phyloP scores from a whole-genome alignment of 2,113 vertebrate genomes.

The Sitta europaea region DNA sequence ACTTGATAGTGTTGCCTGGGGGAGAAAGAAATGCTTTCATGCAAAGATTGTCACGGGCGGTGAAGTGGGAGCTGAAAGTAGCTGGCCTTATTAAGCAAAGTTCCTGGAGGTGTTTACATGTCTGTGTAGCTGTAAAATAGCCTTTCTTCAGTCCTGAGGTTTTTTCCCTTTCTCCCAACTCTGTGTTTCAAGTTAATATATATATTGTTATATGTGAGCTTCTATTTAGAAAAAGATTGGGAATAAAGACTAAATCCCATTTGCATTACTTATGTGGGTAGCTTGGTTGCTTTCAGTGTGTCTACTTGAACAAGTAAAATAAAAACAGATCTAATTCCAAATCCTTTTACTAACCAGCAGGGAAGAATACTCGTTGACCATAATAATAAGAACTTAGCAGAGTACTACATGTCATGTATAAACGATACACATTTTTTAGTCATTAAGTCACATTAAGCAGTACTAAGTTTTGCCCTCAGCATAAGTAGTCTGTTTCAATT shows the following conservation, averaged over 20 bases:
- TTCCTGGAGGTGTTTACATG: constrained; percentile 30
- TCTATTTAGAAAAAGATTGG: not conserved
- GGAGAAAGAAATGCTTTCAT: constrained; percentile 17
- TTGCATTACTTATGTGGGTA: not conserved
- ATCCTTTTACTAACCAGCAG: constrained; percentile 1
- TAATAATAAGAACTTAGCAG: constrained; percentile 10
- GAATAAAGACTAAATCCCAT: not conserved
- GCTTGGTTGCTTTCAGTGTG: not conserved
- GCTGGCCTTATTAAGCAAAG: constrained; percentile 39
- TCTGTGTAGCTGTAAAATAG: not conserved
- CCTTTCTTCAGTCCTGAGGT: not conserved
- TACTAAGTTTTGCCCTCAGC: constrained; percentile 42
- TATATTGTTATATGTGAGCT: not conserved
- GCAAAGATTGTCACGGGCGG: not conserved
- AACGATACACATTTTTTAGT: constrained; percentile 40
- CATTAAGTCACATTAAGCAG: constrained; percentile 50
- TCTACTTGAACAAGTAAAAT: constrained; percentile 7
- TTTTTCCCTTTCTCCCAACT: not conserved
- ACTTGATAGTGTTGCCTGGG: constrained; percentile 15
- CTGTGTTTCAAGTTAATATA: not conserved
- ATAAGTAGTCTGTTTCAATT: constrained; percentile 22
- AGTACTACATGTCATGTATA: constrained; percentile 1
- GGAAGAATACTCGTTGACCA: constrained; percentile 30
- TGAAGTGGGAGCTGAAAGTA: constrained; percentile 16
- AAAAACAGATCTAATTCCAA: constrained; percentile 20